Conservation (phyloP, 2,888 invertebrate genomes). For the Dynastes grantii region DNA sequence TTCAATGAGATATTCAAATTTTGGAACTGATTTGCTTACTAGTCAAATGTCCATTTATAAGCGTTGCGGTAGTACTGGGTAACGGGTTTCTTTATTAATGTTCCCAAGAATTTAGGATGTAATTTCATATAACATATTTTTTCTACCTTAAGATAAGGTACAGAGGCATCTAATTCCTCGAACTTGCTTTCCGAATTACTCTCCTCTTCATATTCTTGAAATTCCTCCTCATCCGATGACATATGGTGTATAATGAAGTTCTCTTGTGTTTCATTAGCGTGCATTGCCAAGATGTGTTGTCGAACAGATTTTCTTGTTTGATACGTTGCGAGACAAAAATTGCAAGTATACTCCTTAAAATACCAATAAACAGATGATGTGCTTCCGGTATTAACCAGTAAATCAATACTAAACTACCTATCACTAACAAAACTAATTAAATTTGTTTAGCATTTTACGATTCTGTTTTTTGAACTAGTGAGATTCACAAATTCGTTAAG, state of each 20-base stretch:
- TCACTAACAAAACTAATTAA: no score
- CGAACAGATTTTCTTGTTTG: conserved; percentile 58
- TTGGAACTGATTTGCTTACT: conserved; percentile 61
- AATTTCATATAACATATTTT: not conserved
- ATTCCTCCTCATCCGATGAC: conserved; percentile 50
- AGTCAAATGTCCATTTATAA: conserved; percentile 62
- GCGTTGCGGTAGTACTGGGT: conserved; percentile 54
- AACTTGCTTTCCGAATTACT: not conserved
- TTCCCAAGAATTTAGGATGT: conserved; percentile 26
- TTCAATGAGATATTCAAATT: not conserved
- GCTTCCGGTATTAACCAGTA: no score
- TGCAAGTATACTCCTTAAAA: conserved; percentile 64
- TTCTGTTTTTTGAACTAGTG: no score
- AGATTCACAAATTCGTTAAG: no score
- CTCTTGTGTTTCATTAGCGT: conserved; percentile 55
- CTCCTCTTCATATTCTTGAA: conserved; percentile 43
- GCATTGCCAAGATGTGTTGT: conserved; percentile 59
- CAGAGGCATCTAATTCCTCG: no score
- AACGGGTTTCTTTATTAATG: conserved; percentile 13
- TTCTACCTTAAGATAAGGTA: conserved; percentile 1
- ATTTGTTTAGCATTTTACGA: no score
- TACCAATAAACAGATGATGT: not conserved
- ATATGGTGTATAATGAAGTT: conserved; percentile 52
- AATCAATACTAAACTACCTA: no score
- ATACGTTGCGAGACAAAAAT: conserved; percentile 61